Base-by-base conservation (phyloP, 2,797 vertebrate genomes). In the Thunnus albacares region DNA sequence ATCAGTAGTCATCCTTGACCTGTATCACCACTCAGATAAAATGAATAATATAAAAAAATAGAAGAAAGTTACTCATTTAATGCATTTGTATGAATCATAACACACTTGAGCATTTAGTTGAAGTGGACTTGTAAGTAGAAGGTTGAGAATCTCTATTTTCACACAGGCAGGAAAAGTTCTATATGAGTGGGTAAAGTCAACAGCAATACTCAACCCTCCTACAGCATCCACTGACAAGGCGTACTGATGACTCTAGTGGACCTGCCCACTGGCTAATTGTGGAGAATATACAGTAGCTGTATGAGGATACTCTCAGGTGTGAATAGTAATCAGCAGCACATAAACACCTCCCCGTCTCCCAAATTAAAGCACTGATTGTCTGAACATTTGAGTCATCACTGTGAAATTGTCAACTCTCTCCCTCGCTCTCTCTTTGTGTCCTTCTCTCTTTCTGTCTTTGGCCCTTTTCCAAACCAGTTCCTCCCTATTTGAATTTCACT, bases 331-430 rank as follows among this genome's bases (percentile, higher is more conserved):
- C 55, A 38, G 64, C 62, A 26, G 49, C 58, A 51, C 18, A 74
- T 24, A 66, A 9, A 43, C 69, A 67, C 18, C 57, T 75, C n/a
- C 7, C 65, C 6, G 6, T 71, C 38, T 65, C 15, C 22, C 33
- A 26, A 86, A 82, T 67, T 71, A 86, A 83, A 64, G 22, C 73
- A 65, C 60, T 63, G 61, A 79, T 70, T 85, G 71, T 62, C 52
- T 77, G 71, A 85, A 71, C 26, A 65, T 82, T 79, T 73, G 74
- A 57, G 59, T 47, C 30, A 81, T 85, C 24, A 38, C 62, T 60
- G 47, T 74, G 58, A 84, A 89, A 80, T 55, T 80, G 60, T 63
- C 68, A 73, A 60, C 52, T 77, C 62, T 79, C 38, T 9, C n/a
- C 43, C 45, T 28, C 58, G 2, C 13, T 17, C 22, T 60, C 26